Evolutionary conservation across 30 jellyfish, hydroid and myxozoan species (phyloP).

Genomic region (Aurelia coerulea): DNA sequence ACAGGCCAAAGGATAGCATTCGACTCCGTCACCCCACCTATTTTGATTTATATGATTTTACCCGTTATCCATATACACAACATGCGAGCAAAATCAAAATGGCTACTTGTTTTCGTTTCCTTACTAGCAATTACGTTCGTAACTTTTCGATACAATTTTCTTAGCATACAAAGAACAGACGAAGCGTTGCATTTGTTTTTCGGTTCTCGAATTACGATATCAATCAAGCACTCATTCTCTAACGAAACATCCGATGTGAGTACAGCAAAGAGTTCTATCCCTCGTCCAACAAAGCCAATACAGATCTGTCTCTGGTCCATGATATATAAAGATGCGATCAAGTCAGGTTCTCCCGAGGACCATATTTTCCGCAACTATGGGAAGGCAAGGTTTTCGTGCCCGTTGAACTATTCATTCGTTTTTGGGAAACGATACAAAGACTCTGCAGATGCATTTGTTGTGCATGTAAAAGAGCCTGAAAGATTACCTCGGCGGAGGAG

Average conservation of each 20-base stretch:
- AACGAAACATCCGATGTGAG: not conserved
- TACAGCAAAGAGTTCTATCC: not conserved
- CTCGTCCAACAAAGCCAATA: constrained; percentile 9
- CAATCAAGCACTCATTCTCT: constrained; percentile 1
- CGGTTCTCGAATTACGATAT: constrained; percentile 37
- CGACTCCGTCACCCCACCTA: too few species aligned
- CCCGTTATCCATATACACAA: not conserved
- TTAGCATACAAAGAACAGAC: constrained; percentile 19
- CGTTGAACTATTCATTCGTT: constrained; percentile 37
- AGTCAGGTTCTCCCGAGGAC: not conserved
- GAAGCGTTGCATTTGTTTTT: constrained; percentile 5
- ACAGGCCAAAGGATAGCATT: too few species aligned
- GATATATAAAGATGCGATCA: not conserved
- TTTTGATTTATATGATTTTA: not conserved
- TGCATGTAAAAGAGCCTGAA: constrained; percentile 38
- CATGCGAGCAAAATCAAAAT: constrained; percentile 44
- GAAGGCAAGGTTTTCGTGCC: constrained; percentile 48
- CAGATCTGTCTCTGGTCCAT: constrained; percentile 62
- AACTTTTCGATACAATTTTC: constrained; percentile 13
- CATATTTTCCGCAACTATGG: constrained; percentile 63
- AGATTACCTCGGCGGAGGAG: constrained; percentile 14
- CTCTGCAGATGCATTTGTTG: constrained; percentile 16
- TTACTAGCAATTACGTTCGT: constrained; percentile 7
- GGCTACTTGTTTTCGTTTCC: constrained; percentile 1
- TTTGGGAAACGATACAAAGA: constrained; percentile 6